A percentile compares a stretch with the other conserved stretches of the same genome.
Conservation (phyloP, 1,140 invertebrate genomes). For the Euwallacea similis region DNA sequence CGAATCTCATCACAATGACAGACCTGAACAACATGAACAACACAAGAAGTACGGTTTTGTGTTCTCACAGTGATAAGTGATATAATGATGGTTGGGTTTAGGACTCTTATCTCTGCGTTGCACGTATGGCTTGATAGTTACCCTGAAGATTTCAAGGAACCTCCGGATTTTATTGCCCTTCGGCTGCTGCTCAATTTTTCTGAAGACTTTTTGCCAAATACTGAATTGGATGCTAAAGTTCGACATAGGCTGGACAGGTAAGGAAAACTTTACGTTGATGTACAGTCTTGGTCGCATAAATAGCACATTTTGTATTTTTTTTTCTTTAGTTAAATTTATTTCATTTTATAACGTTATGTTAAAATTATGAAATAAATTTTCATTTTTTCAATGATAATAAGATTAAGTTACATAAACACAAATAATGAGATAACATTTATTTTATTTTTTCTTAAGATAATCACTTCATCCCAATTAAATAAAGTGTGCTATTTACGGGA, state of each 20-base stretch:
- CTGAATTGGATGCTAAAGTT: conserved; percentile 78
- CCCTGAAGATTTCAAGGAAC: conserved; percentile 92
- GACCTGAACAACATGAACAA: conserved; percentile 62
- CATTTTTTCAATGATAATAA: too few relatives aligned
- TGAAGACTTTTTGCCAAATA: conserved; percentile 74
- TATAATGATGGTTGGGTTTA: conserved; percentile 49
- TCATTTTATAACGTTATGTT: too few relatives aligned
- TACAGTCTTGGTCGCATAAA: too few relatives aligned
- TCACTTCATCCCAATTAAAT: too few relatives aligned
- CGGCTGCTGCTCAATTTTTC: conserved; percentile 83
- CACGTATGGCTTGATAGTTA: conserved; percentile 97
- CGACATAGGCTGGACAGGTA: conserved; percentile 56
- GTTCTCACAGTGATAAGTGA: conserved; percentile 4
- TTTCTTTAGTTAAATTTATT: too few relatives aligned
- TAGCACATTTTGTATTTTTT: too few relatives aligned
- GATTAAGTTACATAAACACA: too few relatives aligned
- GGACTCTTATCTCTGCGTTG: conserved; percentile 83
- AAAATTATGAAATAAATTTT: too few relatives aligned
- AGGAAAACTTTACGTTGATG: not conserved
- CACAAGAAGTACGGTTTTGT: conserved; percentile 67
- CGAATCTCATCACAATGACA: conserved; percentile 50
- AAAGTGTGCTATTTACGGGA: too few relatives aligned
- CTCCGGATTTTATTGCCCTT: conserved; percentile 81
- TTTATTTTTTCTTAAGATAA: too few relatives aligned
- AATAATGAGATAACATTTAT: too few relatives aligned